Evolutionary conservation across 2,888 invertebrate species (phyloP), one percentile per base, ranked within the genome.

Genomic region (Euphydryas editha): DNA sequence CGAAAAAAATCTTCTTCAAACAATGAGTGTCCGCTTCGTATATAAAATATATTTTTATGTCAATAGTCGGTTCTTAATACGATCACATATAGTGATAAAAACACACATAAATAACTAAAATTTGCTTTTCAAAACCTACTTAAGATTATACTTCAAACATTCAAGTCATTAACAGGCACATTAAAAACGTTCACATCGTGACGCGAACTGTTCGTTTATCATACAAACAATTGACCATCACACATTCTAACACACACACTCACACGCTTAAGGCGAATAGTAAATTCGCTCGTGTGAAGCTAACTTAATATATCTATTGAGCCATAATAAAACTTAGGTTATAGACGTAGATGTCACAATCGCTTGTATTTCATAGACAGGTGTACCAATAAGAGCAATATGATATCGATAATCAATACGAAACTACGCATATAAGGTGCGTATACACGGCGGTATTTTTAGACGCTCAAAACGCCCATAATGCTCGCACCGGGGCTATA

Each of bases 361-460:
- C 18, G 60, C 62, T 17, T 69, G 63, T 54, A 61, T 30, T 11
- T 2, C 21, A 60, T 62, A 55, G 47, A 66, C 67, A 73, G 70
- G 67, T 74, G 65, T 61, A 37, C 51, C 46, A 21, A 60, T 55
- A 55, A 42, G 42, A 54, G 15, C 44, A 36, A 37, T 46, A 44
- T 11, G n/a, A 51, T 65, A 72, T 68, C 62, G 70, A 72, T 73
- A 73, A 75, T 72, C 74, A 68, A 73, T 71, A 75, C 76, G 47
- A 54, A 30, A 36, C 17, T 54, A 24, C 39, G 47, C 46, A 30
- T 59, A 59, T 80, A 82, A 83, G 81, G 80, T 80, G 78, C 78
- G 74, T 79, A 78, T 81, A 81, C 81, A 83, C 78, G 73, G 75
- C 77, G 84, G 82, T 88, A 88, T 88, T 88, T 90, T 90, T 87